Percentiles rank a stretch among this genome's conserved stretches.
These are phyloP conservation scores for Noctua janthe DNA, from an alignment of 2,888 invertebrate genomes.

Conservation along the genomic window DNA sequence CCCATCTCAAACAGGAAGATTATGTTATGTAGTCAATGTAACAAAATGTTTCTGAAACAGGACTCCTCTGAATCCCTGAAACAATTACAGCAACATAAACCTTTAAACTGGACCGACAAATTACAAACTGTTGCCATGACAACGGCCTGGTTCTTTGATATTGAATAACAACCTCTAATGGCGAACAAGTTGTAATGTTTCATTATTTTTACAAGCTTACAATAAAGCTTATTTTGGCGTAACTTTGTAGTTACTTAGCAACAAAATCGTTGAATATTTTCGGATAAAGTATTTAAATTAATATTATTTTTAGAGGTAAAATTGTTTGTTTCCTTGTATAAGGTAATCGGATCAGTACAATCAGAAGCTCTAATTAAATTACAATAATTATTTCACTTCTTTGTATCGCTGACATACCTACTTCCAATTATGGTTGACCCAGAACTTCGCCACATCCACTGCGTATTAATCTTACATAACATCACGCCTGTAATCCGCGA, in stretches of 20 bases:
- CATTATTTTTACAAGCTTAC: conserved; percentile 1
- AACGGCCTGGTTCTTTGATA: not conserved
- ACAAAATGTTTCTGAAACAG: not conserved
- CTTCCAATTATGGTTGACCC: not conserved
- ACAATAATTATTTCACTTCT: not conserved
- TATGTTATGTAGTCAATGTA: not conserved
- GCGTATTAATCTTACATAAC: not conserved
- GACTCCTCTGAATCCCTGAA: not conserved
- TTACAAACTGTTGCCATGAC: not conserved
- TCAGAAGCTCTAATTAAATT: not conserved
- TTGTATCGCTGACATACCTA: not conserved
- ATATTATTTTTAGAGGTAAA: not conserved
- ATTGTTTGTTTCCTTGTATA: not conserved
- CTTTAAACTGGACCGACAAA: not conserved
- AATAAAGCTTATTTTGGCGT: not conserved
- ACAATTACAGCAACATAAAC: not conserved
- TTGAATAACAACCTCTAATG: conserved; percentile 9
- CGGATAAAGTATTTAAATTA: not conserved
- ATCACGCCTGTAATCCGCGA: not conserved
- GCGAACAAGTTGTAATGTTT: not conserved
- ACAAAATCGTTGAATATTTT: not conserved
- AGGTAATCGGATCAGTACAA: not conserved
- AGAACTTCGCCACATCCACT: not conserved
- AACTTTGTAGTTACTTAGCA: not conserved
- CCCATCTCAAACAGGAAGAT: too few relatives aligned